A percentile compares a stretch with the other conserved stretches of the same genome.
phyloP scores from a whole-genome alignment of 92 coral and sea anemone genomes.

The Umimayanthus chanpuru region DNA sequence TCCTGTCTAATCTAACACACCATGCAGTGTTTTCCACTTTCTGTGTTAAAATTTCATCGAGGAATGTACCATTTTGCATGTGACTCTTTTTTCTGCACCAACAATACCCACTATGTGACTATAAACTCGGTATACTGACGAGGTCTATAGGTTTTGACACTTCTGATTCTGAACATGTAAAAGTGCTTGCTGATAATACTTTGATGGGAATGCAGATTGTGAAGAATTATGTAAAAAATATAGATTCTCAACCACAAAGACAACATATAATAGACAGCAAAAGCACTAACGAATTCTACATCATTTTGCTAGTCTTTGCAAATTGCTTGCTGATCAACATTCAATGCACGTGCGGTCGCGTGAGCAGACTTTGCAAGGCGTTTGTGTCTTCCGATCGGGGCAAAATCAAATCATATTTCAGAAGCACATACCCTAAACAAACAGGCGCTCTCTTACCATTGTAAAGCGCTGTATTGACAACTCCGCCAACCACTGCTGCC shows the following conservation, averaged over 20 bases:
- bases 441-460: slow-evolving; percentile 70
- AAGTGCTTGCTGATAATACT: not conserved
- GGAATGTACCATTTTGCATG: too few relatives aligned
- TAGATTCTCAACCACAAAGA: not conserved
- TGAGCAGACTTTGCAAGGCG: not conserved
- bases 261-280: too few relatives aligned
- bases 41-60: too few relatives aligned
- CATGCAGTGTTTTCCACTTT: not conserved
- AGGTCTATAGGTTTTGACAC: not conserved
- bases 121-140: not conserved
- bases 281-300: not conserved
- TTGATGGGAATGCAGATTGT: not conserved
- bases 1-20: too few relatives aligned
- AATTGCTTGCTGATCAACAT: not conserved
- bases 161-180: not conserved
- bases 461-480: slow-evolving; percentile 90
- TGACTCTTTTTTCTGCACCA: too few relatives aligned
- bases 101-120: too few relatives aligned
- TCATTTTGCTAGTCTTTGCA: not conserved
- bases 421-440: not conserved
- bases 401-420: not conserved
- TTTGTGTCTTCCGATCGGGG: not conserved
- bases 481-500: slow-evolving; percentile 94
- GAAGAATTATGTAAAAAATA: too few relatives aligned
- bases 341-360: not conserved